These are phyloP conservation scores for Pemphigus obesinymphae DNA, from an alignment of 1,140 invertebrate genomes.

Conservation along the genomic window DNA sequence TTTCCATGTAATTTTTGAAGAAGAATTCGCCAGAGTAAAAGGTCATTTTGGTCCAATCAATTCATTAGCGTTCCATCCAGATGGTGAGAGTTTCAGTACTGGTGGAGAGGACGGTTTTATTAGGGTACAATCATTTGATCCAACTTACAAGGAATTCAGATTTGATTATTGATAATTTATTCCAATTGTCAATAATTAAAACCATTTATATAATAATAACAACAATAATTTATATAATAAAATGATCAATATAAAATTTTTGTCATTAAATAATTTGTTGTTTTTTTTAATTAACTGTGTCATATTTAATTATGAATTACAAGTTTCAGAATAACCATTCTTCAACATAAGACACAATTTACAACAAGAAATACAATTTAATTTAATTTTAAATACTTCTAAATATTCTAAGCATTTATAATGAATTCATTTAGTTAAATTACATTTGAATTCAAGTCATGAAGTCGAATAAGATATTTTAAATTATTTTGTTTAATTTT, in stretches of 20 bases:
- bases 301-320: no score
- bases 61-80: conserved; percentile 95
- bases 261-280: neutral
- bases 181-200: neutral
- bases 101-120: conserved; percentile 99
- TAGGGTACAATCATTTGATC: conserved; percentile 92
- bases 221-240: neutral
- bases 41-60: conserved; percentile 99
- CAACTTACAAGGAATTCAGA: conserved; percentile 92
- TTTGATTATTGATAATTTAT: conserved; percentile 72
- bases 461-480: no score
- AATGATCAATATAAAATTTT: neutral
- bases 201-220: no score
- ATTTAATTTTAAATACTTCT: no score
- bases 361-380: no score
- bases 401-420: no score
- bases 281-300: no score
- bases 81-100: conserved; percentile 93
- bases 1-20: conserved; percentile 98
- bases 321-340: no score
- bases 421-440: no score
- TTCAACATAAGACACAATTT: no score
- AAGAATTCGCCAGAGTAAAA: conserved; percentile 97
- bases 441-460: no score
- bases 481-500: no score